Conservation (phyloP, 2,797 vertebrate species). For the Poecilia wingei region DNA sequence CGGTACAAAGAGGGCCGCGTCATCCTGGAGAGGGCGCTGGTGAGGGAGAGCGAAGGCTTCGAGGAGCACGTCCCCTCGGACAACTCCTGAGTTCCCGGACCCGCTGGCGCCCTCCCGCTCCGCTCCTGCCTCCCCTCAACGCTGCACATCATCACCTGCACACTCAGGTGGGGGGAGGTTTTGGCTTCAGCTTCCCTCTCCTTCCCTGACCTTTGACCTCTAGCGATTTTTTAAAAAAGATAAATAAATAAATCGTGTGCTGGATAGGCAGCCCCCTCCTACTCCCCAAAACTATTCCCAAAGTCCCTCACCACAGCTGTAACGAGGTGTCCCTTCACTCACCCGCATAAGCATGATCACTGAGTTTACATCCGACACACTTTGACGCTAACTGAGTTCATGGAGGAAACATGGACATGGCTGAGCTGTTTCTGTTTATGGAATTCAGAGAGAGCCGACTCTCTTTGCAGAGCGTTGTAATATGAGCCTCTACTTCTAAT, state of each 20-base stretch:
- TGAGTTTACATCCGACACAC: conserved; percentile 41
- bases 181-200: conserved; percentile 31
- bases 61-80: conserved; percentile 97
- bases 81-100: conserved; percentile 86
- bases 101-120: conserved; percentile 19
- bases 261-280: conserved; percentile 32
- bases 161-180: conserved; percentile 41
- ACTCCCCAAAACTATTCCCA: conserved; percentile 10
- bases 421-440: conserved; percentile 32
- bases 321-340: conserved; percentile 27
- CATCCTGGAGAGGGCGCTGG: conserved; percentile 95
- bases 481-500: conserved; percentile 24
- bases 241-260: conserved; percentile 41
- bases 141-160: conserved; percentile 51
- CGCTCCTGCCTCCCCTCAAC: conserved; percentile 35
- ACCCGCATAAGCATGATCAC: conserved; percentile 32
- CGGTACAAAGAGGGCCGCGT: conserved; percentile 97
- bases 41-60: conserved; percentile 97
- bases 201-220: conserved; percentile 37
- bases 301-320: conserved; percentile 40
- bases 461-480: conserved; percentile 4
- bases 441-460: not conserved
- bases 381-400: conserved; percentile 31
- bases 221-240: conserved; percentile 26
- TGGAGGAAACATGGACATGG: conserved; percentile 32